Evolutionary conservation across 1,140 invertebrate genomes (phyloP), one percentile per base, ranked within the genome.

Genomic region (Wasmannia auropunctata): DNA sequence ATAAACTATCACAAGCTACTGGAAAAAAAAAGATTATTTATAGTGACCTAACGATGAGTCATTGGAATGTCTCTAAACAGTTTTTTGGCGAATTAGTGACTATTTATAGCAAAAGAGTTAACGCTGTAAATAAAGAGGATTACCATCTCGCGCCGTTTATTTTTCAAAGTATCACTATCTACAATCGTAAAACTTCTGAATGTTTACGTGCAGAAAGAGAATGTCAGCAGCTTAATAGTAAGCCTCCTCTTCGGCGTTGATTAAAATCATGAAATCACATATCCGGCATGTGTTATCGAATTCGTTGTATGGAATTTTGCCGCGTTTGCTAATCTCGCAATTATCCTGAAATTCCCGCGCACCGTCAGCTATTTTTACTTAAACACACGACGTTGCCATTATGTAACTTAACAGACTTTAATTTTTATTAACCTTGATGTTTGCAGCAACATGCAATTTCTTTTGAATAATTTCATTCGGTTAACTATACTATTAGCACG

Each of bases 301-400:
- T 80, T 80, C 49, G 14, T 28, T 46, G 62, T n/a, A n/a, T 69
- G 40, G 40, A 56, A 37, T 40, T 54, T 60, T 74, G 25, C 16
- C 4, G 25, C 6, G n/a, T 43, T 46, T 19, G 19, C 22, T 11
- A 51, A 34, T 85, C 56, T 79, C 49, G 11, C n/a, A 65, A 88
- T 88, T 77, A 77, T 85, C 54, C 56, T 43, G 65, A 88, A 77
- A 88, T 80, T 22, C 49, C 83, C 46, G 49, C n/a, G 37, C 31
- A 76, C 10, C 37, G 46, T 46, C 34, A 60, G n/a, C 51, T 25
- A 87, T 25, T 75, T 54, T 62, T 25, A n/a, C 25, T 88, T 62
- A 80, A 81, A 89, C 25, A 11, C 60, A 25, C 80, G 37, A 22
- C 11, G 19, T 74, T 28, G 43, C 2, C 4, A 11, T 89, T 89